Percentiles rank a stretch among this genome's conserved stretches.
Evolutionary conservation across 2,888 invertebrate species (phyloP).

Genomic region (Balanococcus diminutus): DNA sequence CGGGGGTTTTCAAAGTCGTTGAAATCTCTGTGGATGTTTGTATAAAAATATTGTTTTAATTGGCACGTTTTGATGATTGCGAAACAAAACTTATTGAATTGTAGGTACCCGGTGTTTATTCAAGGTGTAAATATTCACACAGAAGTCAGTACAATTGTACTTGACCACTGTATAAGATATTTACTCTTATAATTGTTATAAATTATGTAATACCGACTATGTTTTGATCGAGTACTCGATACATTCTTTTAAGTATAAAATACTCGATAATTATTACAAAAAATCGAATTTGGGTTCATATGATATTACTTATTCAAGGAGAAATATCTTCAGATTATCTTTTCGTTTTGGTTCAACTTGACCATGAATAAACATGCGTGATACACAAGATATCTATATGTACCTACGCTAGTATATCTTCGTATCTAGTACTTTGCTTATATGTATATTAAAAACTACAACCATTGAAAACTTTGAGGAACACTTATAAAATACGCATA

Average conservation of each 20-base stretch:
- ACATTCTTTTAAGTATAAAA: background rate
- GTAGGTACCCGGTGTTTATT: background rate
- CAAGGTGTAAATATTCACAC: too few relatives aligned
- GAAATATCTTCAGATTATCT: slow-evolving; percentile 7
- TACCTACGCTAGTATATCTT: too few relatives aligned
- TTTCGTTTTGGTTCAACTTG: background rate
- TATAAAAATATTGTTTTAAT: background rate
- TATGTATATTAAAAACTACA: background rate
- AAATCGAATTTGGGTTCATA: background rate
- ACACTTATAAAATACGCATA: background rate
- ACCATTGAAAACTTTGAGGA: background rate
- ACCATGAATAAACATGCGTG: slow-evolving; percentile 6
- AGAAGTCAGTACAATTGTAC: too few relatives aligned
- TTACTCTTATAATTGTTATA: too few relatives aligned
- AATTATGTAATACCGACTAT: background rate
- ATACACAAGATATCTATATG: background rate
- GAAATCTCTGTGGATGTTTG: background rate
- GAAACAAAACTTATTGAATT: background rate
- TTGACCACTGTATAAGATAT: too few relatives aligned
- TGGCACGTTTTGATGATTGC: background rate
- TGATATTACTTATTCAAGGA: background rate
- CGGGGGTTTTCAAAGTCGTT: background rate
- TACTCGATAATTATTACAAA: background rate
- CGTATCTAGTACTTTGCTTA: background rate
- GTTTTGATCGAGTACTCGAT: background rate